Conservation (phyloP, 2,888 invertebrate species). For the Eupithecia subfuscata region DNA sequence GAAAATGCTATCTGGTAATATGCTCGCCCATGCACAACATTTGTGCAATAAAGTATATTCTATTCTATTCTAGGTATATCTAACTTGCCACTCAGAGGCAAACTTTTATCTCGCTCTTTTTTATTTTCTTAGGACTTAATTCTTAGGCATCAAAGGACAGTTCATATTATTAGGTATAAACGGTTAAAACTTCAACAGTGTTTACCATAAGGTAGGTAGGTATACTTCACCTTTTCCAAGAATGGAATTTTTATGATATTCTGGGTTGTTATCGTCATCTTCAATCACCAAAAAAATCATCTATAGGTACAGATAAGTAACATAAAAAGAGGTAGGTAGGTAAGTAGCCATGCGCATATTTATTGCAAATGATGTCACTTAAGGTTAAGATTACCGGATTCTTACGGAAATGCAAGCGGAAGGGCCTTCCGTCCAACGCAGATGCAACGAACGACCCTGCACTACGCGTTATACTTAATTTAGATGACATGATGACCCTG, state of each 20-base stretch:
- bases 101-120: too few species aligned
- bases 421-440: slow-evolving; percentile 43
- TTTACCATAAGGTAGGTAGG: background rate
- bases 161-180: background rate
- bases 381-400: slow-evolving; percentile 19
- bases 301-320: background rate
- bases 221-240: background rate
- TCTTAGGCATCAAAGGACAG: too few species aligned
- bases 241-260: background rate
- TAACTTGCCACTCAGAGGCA: too few species aligned
- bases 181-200: background rate
- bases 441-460: slow-evolving; percentile 23
- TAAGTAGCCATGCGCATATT: background rate
- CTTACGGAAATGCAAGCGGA: slow-evolving; percentile 44
- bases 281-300: background rate
- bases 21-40: too few species aligned
- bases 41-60: too few species aligned
- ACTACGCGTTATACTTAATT: slow-evolving; percentile 1
- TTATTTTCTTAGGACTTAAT: too few species aligned
- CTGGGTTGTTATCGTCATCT: background rate
- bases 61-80: too few species aligned
- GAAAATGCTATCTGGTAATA: too few species aligned
- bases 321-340: background rate
- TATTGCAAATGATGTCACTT: slow-evolving; percentile 12
- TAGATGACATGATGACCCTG: slow-evolving; percentile 4